Evolutionary conservation across 1,140 invertebrate species (phyloP).

Genomic region (Drosophila neocordata): DNA sequence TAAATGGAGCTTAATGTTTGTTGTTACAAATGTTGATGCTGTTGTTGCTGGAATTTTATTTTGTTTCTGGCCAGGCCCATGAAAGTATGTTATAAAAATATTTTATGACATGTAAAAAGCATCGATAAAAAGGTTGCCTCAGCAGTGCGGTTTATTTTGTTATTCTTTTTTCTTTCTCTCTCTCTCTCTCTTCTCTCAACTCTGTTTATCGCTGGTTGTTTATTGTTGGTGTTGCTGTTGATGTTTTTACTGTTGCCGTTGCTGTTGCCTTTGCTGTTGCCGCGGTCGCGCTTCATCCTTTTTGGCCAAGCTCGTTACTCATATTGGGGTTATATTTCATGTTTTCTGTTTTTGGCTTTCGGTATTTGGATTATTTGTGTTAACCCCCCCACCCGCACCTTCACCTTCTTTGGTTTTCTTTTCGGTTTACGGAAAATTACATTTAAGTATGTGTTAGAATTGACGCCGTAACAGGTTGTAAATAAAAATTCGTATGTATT

Average conservation of each 20-base stretch:
- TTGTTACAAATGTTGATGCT: constrained; percentile 5
- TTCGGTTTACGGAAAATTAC: constrained; percentile 71
- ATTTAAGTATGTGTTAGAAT: constrained; percentile 81
- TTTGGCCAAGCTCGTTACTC: constrained; percentile 55
- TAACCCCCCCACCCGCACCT: background rate
- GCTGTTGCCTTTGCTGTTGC: constrained; percentile 35
- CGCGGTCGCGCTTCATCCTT: constrained; percentile 66
- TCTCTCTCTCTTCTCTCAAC: constrained; percentile 31
- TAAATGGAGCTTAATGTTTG: constrained; percentile 18
- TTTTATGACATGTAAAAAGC: constrained; percentile 81
- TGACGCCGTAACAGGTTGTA: constrained; percentile 77
- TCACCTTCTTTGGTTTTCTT: background rate
- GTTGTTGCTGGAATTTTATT: constrained; percentile 17
- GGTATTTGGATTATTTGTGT: constrained; percentile 36
- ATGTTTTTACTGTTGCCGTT: background rate
- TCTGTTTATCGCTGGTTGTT: constrained; percentile 55
- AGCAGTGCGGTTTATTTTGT: constrained; percentile 33
- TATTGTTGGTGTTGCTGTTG: background rate
- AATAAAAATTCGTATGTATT: constrained; percentile 58
- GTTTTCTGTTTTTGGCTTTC: constrained; percentile 50
- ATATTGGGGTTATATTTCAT: constrained; percentile 59
- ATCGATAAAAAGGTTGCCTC: constrained; percentile 73
- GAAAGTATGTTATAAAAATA: constrained; percentile 81
- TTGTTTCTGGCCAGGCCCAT: constrained; percentile 29
- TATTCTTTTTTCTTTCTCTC: no score